These are phyloP conservation scores for Trididemnum clinides DNA, from an alignment of 23 tunicate genomes.

Conservation along the genomic window DNA sequence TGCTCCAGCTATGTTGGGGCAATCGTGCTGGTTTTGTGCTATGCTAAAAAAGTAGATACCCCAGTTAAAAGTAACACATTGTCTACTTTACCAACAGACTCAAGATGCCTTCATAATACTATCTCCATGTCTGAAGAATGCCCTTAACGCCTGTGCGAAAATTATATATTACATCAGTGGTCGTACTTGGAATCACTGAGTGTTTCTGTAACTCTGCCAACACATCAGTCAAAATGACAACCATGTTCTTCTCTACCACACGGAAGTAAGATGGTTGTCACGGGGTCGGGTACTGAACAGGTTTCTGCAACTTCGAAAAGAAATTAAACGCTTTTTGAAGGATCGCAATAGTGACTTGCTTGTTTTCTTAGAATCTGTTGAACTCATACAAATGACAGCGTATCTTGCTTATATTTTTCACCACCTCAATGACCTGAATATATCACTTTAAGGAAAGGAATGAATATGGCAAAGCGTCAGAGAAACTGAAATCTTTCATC, in stretches of 20 bases:
- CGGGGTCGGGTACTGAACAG: slow-evolving; percentile 38
- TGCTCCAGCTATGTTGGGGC: slow-evolving; percentile 47
- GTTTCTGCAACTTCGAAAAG: too few relatives aligned
- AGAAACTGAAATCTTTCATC: too few relatives aligned
- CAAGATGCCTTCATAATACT: slow-evolving; percentile 8
- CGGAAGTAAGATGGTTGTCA: slow-evolving; percentile 39
- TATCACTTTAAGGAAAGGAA: too few relatives aligned
- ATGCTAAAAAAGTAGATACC: slow-evolving; percentile 33
- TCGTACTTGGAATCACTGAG: neutral
- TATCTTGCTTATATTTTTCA: too few relatives aligned
- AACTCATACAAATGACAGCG: too few relatives aligned
- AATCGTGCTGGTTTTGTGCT: slow-evolving; percentile 32
- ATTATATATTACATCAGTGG: slow-evolving; percentile 30
- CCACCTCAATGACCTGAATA: too few relatives aligned
- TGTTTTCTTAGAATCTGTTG: too few relatives aligned
- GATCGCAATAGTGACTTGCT: too few relatives aligned
- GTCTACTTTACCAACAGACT: slow-evolving; percentile 20
- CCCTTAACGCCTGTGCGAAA: slow-evolving; percentile 25
- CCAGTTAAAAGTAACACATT: slow-evolving; percentile 13
- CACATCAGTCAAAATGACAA: slow-evolving; percentile 25
- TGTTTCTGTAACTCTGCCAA: slow-evolving; percentile 6
- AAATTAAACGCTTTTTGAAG: too few relatives aligned
- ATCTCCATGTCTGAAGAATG: slow-evolving; percentile 11
- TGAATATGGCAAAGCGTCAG: too few relatives aligned
- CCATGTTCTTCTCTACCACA: slow-evolving; percentile 33